Base-by-base conservation (phyloP, 92 coral and sea anemone species). In the Zoanthus gigantus region DNA sequence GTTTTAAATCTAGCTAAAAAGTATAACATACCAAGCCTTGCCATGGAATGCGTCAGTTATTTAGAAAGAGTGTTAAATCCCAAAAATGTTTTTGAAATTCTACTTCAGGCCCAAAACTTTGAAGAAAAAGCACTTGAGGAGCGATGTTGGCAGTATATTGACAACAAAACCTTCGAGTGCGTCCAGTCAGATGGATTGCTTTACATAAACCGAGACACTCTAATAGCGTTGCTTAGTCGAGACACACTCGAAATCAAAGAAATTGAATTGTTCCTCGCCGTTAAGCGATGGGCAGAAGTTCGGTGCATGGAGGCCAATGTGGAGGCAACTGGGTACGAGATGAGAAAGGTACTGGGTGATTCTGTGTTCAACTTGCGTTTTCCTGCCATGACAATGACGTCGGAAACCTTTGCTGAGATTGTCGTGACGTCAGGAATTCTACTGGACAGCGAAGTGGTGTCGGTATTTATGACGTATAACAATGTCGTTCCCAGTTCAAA, bases 221-320 rank as follows among this genome's bases (percentile, higher is more conserved):
- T 90, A 50, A 4, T 76, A 28, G 58, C 87, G 37, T 74, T 90
- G 15, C 83, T 90, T 44, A 85, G 44, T 37, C 87, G 92, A 42
- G 92, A 90, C 76, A 90, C 92, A 56, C 79, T 90, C 5, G 89
- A 90, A 69, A 88, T 83, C 28, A 90, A 77, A 58, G 92, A 90
- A 32, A 76, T 58, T 44, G 89, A 90, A 9, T 34, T 90, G 48
- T 90, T 90, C 52, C 72, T 90, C 28, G 92, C 92, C 12, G 66
- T 90, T 3, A 76, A 85, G 46, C 82, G 83, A 34, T 90, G 92
- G 92, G 92, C 85, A 7, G 76, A 60, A 16, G 84, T 75, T 12
- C 84, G 79, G 68, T 77, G 83, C 34, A 57, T 50, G 1, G 88
- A 75, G n/a, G 63, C 37, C 44, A 66, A 63, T 47, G 57, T 82